These are phyloP conservation scores for Sturnira hondurensis DNA, from an alignment of 2,113 vertebrate species.

Conservation along the genomic window DNA sequence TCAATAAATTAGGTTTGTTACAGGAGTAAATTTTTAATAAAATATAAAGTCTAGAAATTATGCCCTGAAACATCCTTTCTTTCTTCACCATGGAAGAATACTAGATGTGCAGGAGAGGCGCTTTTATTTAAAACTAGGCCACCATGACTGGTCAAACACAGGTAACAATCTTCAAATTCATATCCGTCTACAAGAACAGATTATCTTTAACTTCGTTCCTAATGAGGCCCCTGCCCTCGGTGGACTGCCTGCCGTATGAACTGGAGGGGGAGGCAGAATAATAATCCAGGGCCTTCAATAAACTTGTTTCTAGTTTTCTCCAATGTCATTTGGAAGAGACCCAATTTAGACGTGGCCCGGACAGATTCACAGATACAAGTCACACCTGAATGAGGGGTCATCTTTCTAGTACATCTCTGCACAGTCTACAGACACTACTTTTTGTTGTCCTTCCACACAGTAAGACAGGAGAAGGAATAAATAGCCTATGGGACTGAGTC, in stretches of 20 bases:
- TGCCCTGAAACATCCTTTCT: not conserved
- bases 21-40: constrained; percentile 1
- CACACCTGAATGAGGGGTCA: constrained; percentile 26
- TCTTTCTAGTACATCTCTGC: not conserved
- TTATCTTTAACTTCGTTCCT: not conserved
- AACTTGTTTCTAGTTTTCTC: constrained; percentile 32
- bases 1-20: not conserved
- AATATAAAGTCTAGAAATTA: constrained; percentile 37
- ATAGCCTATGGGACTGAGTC: not conserved
- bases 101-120: fast-evolving
- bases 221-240: not conserved
- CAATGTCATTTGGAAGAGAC: constrained; percentile 42
- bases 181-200: not conserved
- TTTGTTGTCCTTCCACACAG: constrained; percentile 43
- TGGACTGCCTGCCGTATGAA: constrained; percentile 5
- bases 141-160: not conserved
- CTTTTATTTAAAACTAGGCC: not conserved
- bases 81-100: not conserved
- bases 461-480: not conserved
- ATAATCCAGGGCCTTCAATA: not conserved
- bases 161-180: not conserved
- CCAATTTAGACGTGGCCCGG: constrained; percentile 43
- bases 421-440: not conserved
- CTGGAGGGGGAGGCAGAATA: not conserved
- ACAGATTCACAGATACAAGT: constrained; percentile 13